Evolutionary conservation across 2,113 vertebrate species (phyloP).

Genomic region (Cephalopholis sonnerati): DNA sequence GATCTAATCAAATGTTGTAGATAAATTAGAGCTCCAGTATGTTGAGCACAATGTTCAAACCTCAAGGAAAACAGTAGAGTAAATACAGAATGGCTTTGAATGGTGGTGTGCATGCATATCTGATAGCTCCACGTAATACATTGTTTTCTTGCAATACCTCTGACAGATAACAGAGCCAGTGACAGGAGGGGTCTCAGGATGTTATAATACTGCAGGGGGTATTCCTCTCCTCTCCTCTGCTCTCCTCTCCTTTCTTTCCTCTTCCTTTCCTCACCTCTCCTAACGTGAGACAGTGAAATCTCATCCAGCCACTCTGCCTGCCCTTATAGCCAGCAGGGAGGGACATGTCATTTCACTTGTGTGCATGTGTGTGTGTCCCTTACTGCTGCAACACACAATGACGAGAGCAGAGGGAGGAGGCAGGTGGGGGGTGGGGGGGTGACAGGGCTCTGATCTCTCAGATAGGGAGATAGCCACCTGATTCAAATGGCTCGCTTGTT

Average conservation of each 20-base stretch:
- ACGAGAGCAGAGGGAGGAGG: conserved; percentile 69
- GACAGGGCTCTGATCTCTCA: conserved; percentile 90
- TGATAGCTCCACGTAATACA: background rate
- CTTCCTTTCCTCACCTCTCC: conserved; percentile 49
- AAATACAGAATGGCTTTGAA: background rate
- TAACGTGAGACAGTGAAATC: conserved; percentile 88
- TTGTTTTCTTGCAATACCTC: background rate
- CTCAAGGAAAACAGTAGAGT: background rate
- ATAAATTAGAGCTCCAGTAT: background rate
- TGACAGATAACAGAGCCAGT: conserved; percentile 8
- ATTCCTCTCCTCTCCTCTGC: conserved; percentile 40
- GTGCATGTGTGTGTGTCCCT: conserved; percentile 54
- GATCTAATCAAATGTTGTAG: too few relatives aligned
- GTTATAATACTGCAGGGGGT: conserved; percentile 53
- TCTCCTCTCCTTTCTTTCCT: conserved; percentile 20
- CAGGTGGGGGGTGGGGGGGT: conserved; percentile 71
- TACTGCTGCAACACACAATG: conserved; percentile 72
- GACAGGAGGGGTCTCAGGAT: conserved; percentile 22
- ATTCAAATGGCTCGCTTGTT: conserved; percentile 94
- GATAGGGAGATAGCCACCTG: conserved; percentile 92
- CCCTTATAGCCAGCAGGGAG: conserved; percentile 76
- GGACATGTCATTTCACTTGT: conserved; percentile 88
- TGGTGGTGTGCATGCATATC: background rate
- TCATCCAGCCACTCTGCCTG: conserved; percentile 84
- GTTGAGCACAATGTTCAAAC: background rate